Base-by-base conservation (phyloP, 2,113 vertebrate genomes). In the Cynopterus brachyotis region DNA sequence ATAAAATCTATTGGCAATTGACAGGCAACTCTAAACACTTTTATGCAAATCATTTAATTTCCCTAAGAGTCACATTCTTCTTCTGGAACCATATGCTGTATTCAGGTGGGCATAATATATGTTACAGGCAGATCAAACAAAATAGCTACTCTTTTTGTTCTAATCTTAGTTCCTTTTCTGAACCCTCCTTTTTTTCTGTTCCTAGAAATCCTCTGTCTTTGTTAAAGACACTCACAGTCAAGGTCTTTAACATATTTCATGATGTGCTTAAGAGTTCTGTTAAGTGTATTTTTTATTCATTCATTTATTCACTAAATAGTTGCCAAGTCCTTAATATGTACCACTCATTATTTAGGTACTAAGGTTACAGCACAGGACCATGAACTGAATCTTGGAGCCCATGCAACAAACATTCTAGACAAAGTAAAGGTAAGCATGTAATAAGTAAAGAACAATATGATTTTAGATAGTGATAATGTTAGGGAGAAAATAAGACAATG, bases 11-110 rank as follows among this genome's bases (percentile, higher is more conserved):
- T 32, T 95, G 88, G 95, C 64, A 87, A 93, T 70, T 93, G 75
- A 78, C 70, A 40, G 94, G 35, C 32, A 35, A 59, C 35, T 93
- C 40, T 83, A 66, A 96, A 96, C 66, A 91, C 53, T 79, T 89
- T 19, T 32, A 95, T 47, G 24, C 19, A 94, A 83, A 96, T 84
- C 47, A 96, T 89, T 93, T 95, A 90, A 81, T 93, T 94, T 92
- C 32, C 45, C 62, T 88, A 95, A 95, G 32, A 78, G 20, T 96
- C 79, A 84, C 70, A 83, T 83, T 89, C n/a, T 83, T 93, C 85
- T 57, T 90, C 42, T 62, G 42, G 66, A 26, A 80, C 22, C 45
- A 84, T 59, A 90, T 37, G 91, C 10, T 86, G 92, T 42, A 84
- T 88, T 92, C 37, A 72, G 16, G 19, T 75, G 69, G 62, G 30